Evolutionary conservation across 2,797 vertebrate species (phyloP).

Genomic region (Brotula barbata): DNA sequence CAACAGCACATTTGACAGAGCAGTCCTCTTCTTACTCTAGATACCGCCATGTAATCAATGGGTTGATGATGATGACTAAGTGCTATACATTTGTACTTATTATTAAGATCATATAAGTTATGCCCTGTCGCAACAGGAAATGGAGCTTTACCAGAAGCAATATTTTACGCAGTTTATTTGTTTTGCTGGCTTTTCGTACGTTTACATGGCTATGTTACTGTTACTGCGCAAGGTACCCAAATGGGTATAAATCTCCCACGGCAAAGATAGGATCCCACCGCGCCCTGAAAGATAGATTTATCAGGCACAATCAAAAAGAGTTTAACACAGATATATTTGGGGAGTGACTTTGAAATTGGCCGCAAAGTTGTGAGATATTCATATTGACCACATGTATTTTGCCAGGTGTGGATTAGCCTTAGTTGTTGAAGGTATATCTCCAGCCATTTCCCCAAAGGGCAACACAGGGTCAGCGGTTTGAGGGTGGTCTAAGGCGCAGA

Average conservation of each 20-base stretch:
- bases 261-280: not conserved
- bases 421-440: conserved; percentile 39
- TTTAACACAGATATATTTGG: not conserved
- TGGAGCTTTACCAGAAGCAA: not conserved
- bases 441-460: conserved; percentile 56
- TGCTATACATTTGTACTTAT: conserved; percentile 1
- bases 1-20: conserved; percentile 42
- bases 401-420: conserved; percentile 53
- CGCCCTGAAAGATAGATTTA: not conserved
- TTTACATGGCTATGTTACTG: not conserved
- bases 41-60: conserved; percentile 30
- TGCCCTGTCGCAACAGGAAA: not conserved
- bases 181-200: not conserved
- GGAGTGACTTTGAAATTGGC: conserved; percentile 8
- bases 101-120: conserved; percentile 1
- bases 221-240: not conserved
- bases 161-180: not conserved
- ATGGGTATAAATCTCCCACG: not conserved
- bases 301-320: not conserved
- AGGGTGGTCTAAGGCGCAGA: conserved; percentile 60
- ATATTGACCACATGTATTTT: conserved; percentile 56
- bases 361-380: conserved; percentile 13
- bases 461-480: conserved; percentile 66
- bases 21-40: conserved; percentile 21
- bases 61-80: conserved; percentile 20